Conservation (phyloP, 2,797 vertebrate species). For the Euphonia xanthogaster region DNA sequence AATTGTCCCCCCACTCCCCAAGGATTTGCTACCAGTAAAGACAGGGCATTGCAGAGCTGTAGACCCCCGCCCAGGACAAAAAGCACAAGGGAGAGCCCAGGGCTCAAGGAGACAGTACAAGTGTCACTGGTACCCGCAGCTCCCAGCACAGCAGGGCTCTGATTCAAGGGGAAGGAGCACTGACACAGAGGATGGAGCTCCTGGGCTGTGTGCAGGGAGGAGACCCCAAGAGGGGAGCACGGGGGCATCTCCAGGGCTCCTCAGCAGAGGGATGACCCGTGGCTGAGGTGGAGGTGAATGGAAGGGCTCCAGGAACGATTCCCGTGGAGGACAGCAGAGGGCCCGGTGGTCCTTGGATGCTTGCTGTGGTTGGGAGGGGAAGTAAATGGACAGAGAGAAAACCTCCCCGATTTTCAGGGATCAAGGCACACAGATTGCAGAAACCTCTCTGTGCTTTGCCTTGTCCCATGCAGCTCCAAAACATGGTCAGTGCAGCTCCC, state of each 20-base stretch:
- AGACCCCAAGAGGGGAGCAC: not conserved
- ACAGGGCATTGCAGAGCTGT: not conserved
- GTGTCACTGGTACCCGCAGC: not conserved
- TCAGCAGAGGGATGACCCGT: fast-evolving
- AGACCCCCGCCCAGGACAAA: not conserved
- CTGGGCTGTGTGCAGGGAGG: not conserved
- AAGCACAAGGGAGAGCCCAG: not conserved
- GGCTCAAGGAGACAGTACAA: not conserved
- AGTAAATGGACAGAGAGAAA: not conserved
- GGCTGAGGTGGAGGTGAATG: fast-evolving
- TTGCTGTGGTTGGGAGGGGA: fast-evolving
- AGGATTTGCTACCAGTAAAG: not conserved
- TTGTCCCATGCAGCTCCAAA: not conserved
- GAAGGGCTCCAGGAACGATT: not conserved
- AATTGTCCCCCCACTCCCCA: not conserved
- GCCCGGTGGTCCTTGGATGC: not conserved
- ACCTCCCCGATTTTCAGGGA: not conserved
- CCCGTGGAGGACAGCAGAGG: not conserved
- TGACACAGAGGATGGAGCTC: not conserved
- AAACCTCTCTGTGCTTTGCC: not conserved
- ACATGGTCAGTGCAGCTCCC: not conserved
- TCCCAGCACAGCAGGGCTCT: not conserved
- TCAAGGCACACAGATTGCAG: not conserved
- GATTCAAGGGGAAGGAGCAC: not conserved
- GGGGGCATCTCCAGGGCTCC: not conserved